Evolutionary conservation across 2,888 invertebrate species (phyloP), one percentile per base, ranked within the genome.

Genomic region (Lasioglossum oenotherae): DNA sequence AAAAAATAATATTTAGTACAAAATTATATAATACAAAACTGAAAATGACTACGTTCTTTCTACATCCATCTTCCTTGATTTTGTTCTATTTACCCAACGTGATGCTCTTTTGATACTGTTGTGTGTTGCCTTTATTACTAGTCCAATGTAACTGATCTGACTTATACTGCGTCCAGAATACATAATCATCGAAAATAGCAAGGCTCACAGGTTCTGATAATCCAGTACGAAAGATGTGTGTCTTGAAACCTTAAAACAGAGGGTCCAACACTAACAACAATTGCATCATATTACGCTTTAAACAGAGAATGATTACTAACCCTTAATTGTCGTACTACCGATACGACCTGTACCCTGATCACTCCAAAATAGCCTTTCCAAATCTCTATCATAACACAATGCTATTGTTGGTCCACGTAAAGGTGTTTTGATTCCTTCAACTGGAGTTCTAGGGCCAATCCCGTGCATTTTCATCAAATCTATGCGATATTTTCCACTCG

Each of bases 381-480:
- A 93, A 35, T 96, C 95, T 23, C 95, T 94, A 86, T 97, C 96
- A 92, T 97, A 97, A 93, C 90, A 93, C 89, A 96, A 93, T 86
- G 95, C 94, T 53, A 97, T 90, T 87, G 95, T 95, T 14, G 97
- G 96, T 75, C 97, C 96, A 92, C 93, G 41, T 14, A 96, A 89
- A 6, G 94, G 93, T 23, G 93, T 91, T 69, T 95, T 95, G 31
- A 93, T 89, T 79, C 95, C 95, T 4, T 95, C 93, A 0, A 96
- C 85, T 84, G 96, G 96, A 4, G 94, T 94, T 75, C 95, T 92
- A 44, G 83, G 79, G 23, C 96, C 96, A 0, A 95, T 94, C 0
- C 98, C 98, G 90, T 97, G 97, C 95, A 98, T 96, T 0, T 96
- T 95, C 84, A 97, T 95, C 82, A 96, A 96, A 92, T 97, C 97